Percentiles rank a stretch among this genome's conserved stretches.
These are phyloP conservation scores for Proteles cristata DNA, from an alignment of 2,113 vertebrate species.

Conservation along the genomic window DNA sequence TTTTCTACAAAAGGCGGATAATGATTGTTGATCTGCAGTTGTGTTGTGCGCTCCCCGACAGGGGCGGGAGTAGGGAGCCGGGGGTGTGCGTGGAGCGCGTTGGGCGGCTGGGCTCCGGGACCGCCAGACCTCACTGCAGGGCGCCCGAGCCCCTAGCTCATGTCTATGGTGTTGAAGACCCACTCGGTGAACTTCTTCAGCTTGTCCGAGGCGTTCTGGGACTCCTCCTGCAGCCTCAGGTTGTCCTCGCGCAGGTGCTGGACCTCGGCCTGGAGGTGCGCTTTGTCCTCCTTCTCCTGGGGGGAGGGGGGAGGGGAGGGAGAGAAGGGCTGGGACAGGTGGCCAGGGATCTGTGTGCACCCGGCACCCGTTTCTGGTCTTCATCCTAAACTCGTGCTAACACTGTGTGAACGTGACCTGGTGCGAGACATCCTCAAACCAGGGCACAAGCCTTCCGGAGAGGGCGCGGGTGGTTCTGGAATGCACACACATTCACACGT, in stretches of 20 bases:
- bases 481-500: not conserved
- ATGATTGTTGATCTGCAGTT: constrained; percentile 86
- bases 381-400: not conserved
- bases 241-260: constrained; percentile 95
- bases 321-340: not conserved
- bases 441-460: not conserved
- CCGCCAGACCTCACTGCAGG: constrained; percentile 69
- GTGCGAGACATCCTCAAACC: not conserved
- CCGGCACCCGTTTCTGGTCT: not conserved
- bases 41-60: constrained; percentile 78
- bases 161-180: constrained; percentile 99
- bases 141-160: constrained; percentile 89
- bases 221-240: constrained; percentile 96
- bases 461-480: not conserved
- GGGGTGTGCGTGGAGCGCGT: constrained; percentile 76
- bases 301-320: constrained; percentile 45
- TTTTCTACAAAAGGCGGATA: constrained; percentile 90
- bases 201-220: constrained; percentile 96
- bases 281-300: constrained; percentile 97
- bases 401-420: accelerated
- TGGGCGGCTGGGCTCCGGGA: constrained; percentile 70
- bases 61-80: constrained; percentile 63
- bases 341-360: accelerated
- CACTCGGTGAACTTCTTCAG: constrained; percentile 99
- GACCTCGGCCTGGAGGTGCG: constrained; percentile 93